Percentiles rank a stretch among this genome's conserved stretches.
phyloP scores from a whole-genome alignment of 1,140 invertebrate genomes.

The Ctenoplectra terminalis region DNA sequence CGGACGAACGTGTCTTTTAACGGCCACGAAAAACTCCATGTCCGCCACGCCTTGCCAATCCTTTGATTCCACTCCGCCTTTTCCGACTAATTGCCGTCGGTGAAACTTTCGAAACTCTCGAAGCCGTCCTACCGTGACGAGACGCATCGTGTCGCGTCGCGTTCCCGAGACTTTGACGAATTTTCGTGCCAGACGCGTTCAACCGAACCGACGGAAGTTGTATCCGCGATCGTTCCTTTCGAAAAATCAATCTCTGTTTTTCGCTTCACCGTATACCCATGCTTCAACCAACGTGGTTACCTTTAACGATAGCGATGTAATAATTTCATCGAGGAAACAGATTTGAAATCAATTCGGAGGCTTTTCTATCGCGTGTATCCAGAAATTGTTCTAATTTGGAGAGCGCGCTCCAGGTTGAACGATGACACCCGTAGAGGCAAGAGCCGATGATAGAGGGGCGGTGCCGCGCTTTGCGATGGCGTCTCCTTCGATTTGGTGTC shows the following conservation, averaged over 20 bases:
- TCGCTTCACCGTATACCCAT: too few relatives aligned
- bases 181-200: not conserved
- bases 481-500: conserved; percentile 83
- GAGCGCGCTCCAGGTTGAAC: not conserved
- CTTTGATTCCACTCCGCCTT: conserved; percentile 75
- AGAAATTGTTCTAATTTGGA: conserved; percentile 33
- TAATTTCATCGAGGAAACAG: too few relatives aligned
- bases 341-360: too few relatives aligned
- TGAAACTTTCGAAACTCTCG: not conserved
- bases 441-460: conserved; percentile 79
- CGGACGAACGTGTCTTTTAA: conserved; percentile 62
- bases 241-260: too few relatives aligned
- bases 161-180: not conserved
- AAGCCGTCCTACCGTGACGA: not conserved
- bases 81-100: conserved; percentile 74
- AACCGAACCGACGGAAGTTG: too few relatives aligned
- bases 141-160: too few relatives aligned
- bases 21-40: conserved; percentile 37
- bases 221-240: too few relatives aligned
- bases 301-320: too few relatives aligned
- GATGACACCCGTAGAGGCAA: conserved; percentile 55
- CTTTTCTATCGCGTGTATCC: too few relatives aligned
- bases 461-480: conserved; percentile 81
- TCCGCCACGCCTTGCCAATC: conserved; percentile 74
- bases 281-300: too few relatives aligned